Base-by-base conservation (phyloP, 1,140 invertebrate species). In the Drusus annulatus region DNA sequence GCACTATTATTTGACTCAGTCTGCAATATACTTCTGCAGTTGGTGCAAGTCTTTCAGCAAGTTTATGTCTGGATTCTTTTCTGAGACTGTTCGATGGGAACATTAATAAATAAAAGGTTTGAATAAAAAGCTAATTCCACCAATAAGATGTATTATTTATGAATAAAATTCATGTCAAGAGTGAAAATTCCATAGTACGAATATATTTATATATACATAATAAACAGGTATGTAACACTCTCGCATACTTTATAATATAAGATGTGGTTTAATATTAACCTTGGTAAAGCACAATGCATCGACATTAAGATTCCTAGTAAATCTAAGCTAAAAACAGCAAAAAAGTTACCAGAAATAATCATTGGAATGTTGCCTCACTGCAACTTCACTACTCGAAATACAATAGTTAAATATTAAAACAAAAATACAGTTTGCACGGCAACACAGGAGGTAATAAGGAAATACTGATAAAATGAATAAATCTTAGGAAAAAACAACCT, bases 241-340 rank as follows among this genome's bases (percentile, higher is more conserved):
- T 51, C 76, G 71, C 78, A 78, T 75, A 74, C 68, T 63, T 79
- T 45, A 77, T 80, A 60, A 74, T 80, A 80, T 77, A 74, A 82
- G 80, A 77, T 78, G 51, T 78, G 78, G 75, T 75, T 82, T 28
- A 45, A 78, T 77, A 76, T 19, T 68, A 80, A 77, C 74, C 78
- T 79, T 80, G 23, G 60, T 82, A 80, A 80, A 82, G 78, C 81
- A 82, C 78, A 78, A 79, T 80, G 63, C 78, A 75, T 74, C 62
- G 78, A 82, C 81, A 82, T 82, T 80, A 82, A 82, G 75, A 82
- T 80, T 75, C 63, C 79, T 83, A 80, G 56, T 78, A 82, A 83
- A 79, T 56, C 74, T 82, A 82, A 78, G 51, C 78, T 80, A 79
- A 80, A 78, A 83, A 78, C 76, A 79, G 76, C 68, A 76, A 80